Conservation (phyloP, 2,113 vertebrate genomes). For the Apus apus region DNA sequence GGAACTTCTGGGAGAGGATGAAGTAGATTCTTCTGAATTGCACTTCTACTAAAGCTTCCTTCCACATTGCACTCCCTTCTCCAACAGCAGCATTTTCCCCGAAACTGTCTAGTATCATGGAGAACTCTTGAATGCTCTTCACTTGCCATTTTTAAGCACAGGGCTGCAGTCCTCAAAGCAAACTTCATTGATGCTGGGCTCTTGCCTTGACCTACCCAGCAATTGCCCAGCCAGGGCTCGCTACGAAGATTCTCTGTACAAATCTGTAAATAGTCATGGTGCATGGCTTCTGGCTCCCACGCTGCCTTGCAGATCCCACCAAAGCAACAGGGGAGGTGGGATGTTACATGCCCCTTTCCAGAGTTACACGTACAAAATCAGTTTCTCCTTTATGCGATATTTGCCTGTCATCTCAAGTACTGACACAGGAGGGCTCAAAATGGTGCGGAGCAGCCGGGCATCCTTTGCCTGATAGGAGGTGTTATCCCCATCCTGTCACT, state of each 20-base stretch:
- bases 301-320: not conserved
- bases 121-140: not conserved
- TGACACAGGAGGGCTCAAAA: too few relatives aligned
- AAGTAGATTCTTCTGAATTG: not conserved
- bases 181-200: not conserved
- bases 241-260: not conserved
- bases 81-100: not conserved
- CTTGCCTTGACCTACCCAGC: not conserved
- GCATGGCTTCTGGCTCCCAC: not conserved
- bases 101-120: not conserved
- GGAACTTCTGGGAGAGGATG: not conserved
- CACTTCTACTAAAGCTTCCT: not conserved
- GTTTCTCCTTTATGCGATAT: not conserved
- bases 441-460: rapidly evolving
- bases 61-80: not conserved
- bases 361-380: not conserved
- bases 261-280: not conserved
- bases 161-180: not conserved
- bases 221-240: too few relatives aligned
- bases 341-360: too few relatives aligned
- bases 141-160: not conserved
- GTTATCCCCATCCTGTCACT: not conserved
- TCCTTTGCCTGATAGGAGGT: not conserved
- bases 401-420: not conserved
- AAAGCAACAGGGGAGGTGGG: not conserved